Evolutionary conservation across 2,888 invertebrate genomes (phyloP).

Genomic region (Dione vanillae): DNA sequence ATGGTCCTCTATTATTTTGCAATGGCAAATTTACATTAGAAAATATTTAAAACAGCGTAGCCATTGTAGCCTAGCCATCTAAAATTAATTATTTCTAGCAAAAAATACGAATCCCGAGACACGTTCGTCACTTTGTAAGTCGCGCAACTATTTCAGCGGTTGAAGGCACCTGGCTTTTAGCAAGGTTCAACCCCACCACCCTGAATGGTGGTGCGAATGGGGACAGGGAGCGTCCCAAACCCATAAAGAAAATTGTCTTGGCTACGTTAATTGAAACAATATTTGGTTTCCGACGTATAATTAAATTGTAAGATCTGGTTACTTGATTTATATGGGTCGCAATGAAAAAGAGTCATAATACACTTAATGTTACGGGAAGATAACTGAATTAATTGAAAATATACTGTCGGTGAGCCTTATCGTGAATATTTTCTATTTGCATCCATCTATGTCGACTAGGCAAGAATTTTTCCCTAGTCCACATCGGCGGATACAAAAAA

Average conservation of each 20-base stretch:
- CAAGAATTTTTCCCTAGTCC: too few species aligned
- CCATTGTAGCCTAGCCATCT: slow-evolving; percentile 1
- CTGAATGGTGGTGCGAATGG: slow-evolving; percentile 69
- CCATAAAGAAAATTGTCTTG: slow-evolving; percentile 81
- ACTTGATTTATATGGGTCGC: slow-evolving; percentile 29
- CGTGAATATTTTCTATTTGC: too few species aligned
- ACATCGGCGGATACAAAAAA: too few species aligned
- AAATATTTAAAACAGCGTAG: background rate
- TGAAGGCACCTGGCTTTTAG: slow-evolving; percentile 57
- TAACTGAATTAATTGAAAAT: background rate
- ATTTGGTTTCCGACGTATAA: slow-evolving; percentile 63
- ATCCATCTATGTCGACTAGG: too few species aligned
- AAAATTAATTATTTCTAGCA: slow-evolving; percentile 6
- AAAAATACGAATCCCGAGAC: slow-evolving; percentile 38
- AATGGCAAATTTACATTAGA: background rate
- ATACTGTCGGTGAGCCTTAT: background rate
- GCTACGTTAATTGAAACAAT: slow-evolving; percentile 75
- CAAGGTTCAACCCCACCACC: slow-evolving; percentile 65
- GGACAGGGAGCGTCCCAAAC: slow-evolving; percentile 79
- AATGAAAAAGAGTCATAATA: background rate
- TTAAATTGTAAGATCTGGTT: slow-evolving; percentile 54
- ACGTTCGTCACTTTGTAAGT: slow-evolving; percentile 65
- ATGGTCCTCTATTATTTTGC: background rate
- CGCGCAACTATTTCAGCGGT: slow-evolving; percentile 63
- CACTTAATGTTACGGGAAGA: background rate